These are phyloP conservation scores for Prolemur simus DNA, from an alignment of 2,113 vertebrate species.

Conservation along the genomic window DNA sequence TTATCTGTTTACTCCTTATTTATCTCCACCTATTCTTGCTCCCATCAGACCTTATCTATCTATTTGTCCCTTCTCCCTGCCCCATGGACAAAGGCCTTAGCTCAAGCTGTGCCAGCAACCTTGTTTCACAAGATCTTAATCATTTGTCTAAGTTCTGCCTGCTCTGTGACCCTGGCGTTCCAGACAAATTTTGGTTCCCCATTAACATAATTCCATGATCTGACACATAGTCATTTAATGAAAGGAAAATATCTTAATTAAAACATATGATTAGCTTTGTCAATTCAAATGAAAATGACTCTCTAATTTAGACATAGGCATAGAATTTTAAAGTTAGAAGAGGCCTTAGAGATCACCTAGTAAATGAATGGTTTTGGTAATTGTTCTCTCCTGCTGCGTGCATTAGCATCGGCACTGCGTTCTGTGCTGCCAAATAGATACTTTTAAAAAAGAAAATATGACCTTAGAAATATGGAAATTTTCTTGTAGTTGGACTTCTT, in stretches of 20 bases:
- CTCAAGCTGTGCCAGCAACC: neutral
- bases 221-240: conserved; percentile 52
- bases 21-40: neutral
- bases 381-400: conserved; percentile 56
- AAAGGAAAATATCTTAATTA: conserved; percentile 73
- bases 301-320: conserved; percentile 65
- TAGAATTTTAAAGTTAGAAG: conserved; percentile 72
- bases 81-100: neutral
- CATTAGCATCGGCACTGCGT: conserved; percentile 42
- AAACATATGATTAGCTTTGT: conserved; percentile 68
- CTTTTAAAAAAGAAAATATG: conserved; percentile 20
- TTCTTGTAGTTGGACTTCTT: conserved; percentile 51
- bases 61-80: neutral
- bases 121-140: neutral
- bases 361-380: conserved; percentile 66
- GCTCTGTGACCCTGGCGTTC: neutral
- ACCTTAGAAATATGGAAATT: conserved; percentile 55
- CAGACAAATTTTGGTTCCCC: conserved; percentile 48
- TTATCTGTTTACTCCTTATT: neutral
- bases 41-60: neutral
- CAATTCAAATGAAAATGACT: conserved; percentile 69
- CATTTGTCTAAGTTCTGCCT: neutral
- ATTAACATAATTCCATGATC: conserved; percentile 64
- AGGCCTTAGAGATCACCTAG: conserved; percentile 58
- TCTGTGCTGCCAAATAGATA: conserved; percentile 46